These are phyloP conservation scores for Coenonympha glycerion DNA, from an alignment of 2,888 invertebrate genomes.

Conservation along the genomic window DNA sequence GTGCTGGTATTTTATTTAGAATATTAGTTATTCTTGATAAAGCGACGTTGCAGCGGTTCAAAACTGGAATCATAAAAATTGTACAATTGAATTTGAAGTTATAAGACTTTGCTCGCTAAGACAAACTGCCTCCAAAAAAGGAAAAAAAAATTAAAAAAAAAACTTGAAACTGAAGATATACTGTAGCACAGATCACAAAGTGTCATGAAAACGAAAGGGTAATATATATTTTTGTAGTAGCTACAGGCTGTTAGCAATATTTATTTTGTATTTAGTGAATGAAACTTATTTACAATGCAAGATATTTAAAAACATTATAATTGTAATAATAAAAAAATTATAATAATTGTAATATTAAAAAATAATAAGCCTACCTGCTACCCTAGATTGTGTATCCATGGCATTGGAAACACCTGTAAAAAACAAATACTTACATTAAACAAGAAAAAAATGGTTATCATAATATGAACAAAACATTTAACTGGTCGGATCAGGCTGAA, in stretches of 20 bases:
- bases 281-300: too few species aligned
- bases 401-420: constrained; percentile 50
- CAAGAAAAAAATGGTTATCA: not conserved
- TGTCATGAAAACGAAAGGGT: too few species aligned
- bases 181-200: too few species aligned
- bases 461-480: not conserved
- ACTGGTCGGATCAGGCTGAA: too few species aligned
- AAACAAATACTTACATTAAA: constrained; percentile 17
- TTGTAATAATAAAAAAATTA: too few species aligned
- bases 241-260: too few species aligned
- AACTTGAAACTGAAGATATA: too few species aligned
- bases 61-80: constrained; percentile 57
- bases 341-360: not conserved
- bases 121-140: not conserved
- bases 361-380: constrained; percentile 43
- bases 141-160: too few species aligned
- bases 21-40: constrained; percentile 48
- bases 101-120: not conserved
- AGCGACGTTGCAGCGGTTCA: constrained; percentile 59
- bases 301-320: too few species aligned
- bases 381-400: constrained; percentile 45
- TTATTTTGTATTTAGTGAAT: too few species aligned
- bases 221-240: too few species aligned
- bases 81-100: not conserved
- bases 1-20: constrained; percentile 53